Conservation (phyloP, 2,797 vertebrate genomes). For the Discoglossus pictus region DNA sequence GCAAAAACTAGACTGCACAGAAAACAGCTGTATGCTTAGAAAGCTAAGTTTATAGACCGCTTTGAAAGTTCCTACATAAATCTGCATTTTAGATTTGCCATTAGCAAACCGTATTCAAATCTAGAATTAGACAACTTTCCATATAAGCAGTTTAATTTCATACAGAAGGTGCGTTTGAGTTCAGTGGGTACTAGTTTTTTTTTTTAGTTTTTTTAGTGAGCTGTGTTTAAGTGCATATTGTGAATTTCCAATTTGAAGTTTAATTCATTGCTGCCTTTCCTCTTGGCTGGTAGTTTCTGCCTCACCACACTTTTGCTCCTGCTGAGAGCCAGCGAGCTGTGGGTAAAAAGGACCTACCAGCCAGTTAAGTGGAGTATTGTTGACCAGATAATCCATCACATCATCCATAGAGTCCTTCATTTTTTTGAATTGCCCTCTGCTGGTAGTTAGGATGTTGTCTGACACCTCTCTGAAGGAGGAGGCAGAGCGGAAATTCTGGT, state of each 20-base stretch:
- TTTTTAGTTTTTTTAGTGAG: no score
- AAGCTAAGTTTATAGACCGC: no score
- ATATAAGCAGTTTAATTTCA: no score
- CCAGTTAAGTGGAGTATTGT: constrained; percentile 96
- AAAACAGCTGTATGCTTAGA: no score
- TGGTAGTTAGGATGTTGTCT: constrained; percentile 71
- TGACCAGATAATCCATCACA: constrained; percentile 88
- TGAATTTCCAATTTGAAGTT: background rate
- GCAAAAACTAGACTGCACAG: no score
- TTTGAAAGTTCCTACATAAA: no score
- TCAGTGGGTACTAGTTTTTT: no score
- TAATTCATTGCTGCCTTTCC: background rate
- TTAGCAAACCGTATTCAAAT: no score
- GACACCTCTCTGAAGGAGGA: constrained; percentile 77
- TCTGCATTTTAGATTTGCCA: no score
- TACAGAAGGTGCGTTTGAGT: no score
- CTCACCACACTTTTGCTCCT: constrained; percentile 60
- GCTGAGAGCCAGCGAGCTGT: constrained; percentile 69
- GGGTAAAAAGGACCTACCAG: constrained; percentile 94
- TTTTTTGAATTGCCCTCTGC: constrained; percentile 79
- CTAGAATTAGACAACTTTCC: no score
- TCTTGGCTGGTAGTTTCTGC: constrained; percentile 53
- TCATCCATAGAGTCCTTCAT: constrained; percentile 89
- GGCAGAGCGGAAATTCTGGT: constrained; percentile 72
- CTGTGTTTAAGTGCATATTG: background rate